These are phyloP conservation scores for Artemisiospiza belli DNA, from an alignment of 2,113 vertebrate species.

Conservation along the genomic window DNA sequence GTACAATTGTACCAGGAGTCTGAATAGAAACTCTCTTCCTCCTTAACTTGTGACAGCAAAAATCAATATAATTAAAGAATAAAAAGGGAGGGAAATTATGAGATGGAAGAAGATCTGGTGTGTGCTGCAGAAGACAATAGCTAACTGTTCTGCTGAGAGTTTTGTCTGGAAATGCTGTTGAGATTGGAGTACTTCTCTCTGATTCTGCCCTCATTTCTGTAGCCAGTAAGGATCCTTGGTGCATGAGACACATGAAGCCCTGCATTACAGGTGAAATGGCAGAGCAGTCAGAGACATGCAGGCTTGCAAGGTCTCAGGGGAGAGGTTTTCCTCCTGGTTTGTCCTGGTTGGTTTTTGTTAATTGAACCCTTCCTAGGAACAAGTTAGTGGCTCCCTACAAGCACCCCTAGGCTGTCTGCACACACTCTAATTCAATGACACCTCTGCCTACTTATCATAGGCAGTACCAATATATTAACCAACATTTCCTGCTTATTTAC, in stretches of 20 bases:
- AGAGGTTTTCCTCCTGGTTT: background rate
- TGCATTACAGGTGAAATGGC: background rate
- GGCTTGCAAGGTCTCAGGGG: background rate
- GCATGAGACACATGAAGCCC: background rate
- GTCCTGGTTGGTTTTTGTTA: background rate
- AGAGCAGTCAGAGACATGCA: background rate
- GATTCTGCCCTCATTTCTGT: background rate
- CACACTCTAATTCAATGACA: background rate
- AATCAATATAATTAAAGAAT: background rate
- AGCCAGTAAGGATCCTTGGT: background rate
- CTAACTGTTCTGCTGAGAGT: background rate
- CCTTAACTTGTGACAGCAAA: background rate
- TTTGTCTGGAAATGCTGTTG: background rate
- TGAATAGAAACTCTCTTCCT: background rate
- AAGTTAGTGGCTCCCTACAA: background rate
- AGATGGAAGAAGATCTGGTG: background rate
- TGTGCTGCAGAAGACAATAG: background rate
- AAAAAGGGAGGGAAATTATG: background rate
- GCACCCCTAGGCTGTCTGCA: background rate
- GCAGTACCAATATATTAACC: background rate
- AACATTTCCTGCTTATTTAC: constrained; percentile 35
- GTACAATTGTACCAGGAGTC: background rate
- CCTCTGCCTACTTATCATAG: background rate
- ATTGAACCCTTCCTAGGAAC: background rate
- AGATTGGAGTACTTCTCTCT: background rate